Conservation (phyloP, 2,797 vertebrate species). For the Rhyacichthys aspro region DNA sequence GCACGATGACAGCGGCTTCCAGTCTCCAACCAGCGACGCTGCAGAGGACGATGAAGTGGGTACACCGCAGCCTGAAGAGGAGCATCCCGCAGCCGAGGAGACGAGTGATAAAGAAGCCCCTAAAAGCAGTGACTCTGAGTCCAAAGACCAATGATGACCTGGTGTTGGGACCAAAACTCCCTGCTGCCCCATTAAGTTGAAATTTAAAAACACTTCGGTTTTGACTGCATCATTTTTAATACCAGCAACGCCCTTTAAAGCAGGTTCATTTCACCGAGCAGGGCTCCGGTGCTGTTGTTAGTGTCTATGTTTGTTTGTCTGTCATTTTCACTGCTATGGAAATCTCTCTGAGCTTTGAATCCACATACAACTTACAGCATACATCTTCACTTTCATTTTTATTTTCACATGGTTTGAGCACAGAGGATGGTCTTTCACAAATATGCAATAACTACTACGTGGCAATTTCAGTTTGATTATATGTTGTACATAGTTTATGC, state of each 20-base stretch:
- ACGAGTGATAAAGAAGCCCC: constrained; percentile 9
- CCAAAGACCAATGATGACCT: constrained; percentile 46
- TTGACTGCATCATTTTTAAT: constrained; percentile 7
- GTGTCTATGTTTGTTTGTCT: constrained; percentile 7
- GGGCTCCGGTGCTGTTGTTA: constrained; percentile 22
- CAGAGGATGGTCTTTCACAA: constrained; percentile 8
- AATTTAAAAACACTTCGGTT: constrained; percentile 20
- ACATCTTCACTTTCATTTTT: constrained; percentile 18
- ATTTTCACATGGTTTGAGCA: constrained; percentile 44
- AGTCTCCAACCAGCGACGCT: constrained; percentile 46
- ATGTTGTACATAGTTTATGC: constrained; percentile 1
- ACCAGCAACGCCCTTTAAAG: neutral
- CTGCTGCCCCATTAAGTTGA: neutral
- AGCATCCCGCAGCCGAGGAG: constrained; percentile 3
- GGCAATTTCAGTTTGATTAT: constrained; percentile 3
- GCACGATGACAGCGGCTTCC: constrained; percentile 47
- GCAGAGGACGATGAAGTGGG: constrained; percentile 17
- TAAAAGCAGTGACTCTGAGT: constrained; percentile 71
- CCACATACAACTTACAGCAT: constrained; percentile 9
- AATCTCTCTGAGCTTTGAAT: neutral
- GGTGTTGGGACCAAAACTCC: constrained; percentile 5
- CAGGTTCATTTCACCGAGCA: constrained; percentile 16
- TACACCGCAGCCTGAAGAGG: neutral
- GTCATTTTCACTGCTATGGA: constrained; percentile 10
- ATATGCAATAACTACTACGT: constrained; percentile 11